These are phyloP conservation scores for Pachyrhynchus sulphureomaculatus DNA, from an alignment of 1,140 invertebrate species.

Conservation along the genomic window DNA sequence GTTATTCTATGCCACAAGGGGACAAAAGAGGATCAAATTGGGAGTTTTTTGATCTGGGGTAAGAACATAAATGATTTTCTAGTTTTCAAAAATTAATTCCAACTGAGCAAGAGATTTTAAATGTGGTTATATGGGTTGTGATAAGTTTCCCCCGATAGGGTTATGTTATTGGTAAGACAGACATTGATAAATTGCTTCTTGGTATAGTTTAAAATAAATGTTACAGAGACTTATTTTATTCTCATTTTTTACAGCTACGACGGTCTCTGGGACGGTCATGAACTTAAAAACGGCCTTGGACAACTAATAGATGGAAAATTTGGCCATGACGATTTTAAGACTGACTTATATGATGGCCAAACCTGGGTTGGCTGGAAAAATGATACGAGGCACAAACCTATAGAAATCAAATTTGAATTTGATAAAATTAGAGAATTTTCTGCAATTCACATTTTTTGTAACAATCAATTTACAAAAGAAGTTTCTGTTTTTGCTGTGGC, in stretches of 20 bases:
- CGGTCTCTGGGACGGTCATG: slow-evolving; percentile 58
- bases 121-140: too few relatives aligned
- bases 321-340: slow-evolving; percentile 70
- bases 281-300: slow-evolving; percentile 76
- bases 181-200: not conserved
- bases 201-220: not conserved
- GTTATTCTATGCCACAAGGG: slow-evolving; percentile 82
- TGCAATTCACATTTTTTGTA: slow-evolving; percentile 77
- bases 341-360: slow-evolving; percentile 64
- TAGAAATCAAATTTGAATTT: slow-evolving; percentile 86
- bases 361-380: slow-evolving; percentile 93
- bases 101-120: not conserved
- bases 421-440: slow-evolving; percentile 85
- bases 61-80: too few relatives aligned
- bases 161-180: not conserved
- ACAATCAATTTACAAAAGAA: slow-evolving; percentile 79
- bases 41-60: slow-evolving; percentile 74
- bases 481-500: slow-evolving; percentile 71
- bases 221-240: not conserved
- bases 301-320: slow-evolving; percentile 73
- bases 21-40: slow-evolving; percentile 68
- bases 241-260: slow-evolving; percentile 64
- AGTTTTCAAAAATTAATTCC: not conserved
- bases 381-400: slow-evolving; percentile 66
- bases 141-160: not conserved